Evolutionary conservation across 1,140 invertebrate species (phyloP).

Genomic region (Nymphalis io): DNA sequence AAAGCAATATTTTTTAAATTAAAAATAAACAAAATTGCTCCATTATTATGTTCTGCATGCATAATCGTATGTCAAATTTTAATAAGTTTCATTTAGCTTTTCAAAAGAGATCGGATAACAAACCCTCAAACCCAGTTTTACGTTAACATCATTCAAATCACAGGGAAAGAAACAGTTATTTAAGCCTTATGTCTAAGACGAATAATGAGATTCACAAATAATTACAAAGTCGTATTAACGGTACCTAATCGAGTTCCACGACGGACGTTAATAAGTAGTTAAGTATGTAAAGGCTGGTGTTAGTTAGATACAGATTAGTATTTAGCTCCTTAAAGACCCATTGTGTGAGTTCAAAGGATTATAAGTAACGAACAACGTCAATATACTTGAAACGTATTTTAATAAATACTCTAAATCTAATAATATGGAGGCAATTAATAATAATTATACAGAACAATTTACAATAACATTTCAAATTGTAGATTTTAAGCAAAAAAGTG

Average conservation of each 20-base stretch:
- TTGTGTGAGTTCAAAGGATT: conserved; percentile 30
- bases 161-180: conserved; percentile 6
- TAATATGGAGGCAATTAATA: not conserved
- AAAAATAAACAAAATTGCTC: too few relatives aligned
- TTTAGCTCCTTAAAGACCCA: conserved; percentile 33
- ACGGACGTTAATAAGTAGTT: conserved; percentile 28
- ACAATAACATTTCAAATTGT: too few relatives aligned
- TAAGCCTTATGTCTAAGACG: conserved; percentile 4
- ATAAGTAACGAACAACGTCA: conserved; percentile 22
- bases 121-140: not conserved
- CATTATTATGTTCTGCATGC: too few relatives aligned
- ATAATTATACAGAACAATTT: not conserved
- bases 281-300: conserved; percentile 25
- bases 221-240: conserved; percentile 36
- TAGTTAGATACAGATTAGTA: conserved; percentile 24
- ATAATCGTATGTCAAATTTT: too few relatives aligned
- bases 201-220: conserved; percentile 32
- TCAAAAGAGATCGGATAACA: too few relatives aligned
- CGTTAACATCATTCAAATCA: not conserved
- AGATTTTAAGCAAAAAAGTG: too few relatives aligned
- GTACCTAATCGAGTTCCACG: conserved; percentile 30
- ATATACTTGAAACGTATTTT: conserved; percentile 19
- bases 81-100: too few relatives aligned
- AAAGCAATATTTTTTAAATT: too few relatives aligned
- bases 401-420: conserved; percentile 3